These are phyloP conservation scores for Gallinago solitaria DNA, from an alignment of 2,797 vertebrate species.

Conservation along the genomic window DNA sequence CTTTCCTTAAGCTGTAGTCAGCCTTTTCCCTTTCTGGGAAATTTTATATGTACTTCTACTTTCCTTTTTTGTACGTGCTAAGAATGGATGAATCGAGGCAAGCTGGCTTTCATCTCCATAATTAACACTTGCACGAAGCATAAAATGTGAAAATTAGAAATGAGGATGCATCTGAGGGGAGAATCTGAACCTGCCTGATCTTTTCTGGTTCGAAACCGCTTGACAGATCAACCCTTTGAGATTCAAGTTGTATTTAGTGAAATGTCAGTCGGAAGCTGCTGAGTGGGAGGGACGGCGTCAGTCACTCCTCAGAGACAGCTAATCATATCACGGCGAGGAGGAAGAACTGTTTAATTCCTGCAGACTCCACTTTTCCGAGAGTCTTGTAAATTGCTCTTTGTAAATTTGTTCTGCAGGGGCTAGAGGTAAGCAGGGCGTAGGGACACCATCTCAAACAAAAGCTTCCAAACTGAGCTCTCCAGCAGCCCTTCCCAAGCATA, in stretches of 20 bases:
- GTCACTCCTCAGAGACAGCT: constrained; percentile 46
- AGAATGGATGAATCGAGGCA: constrained; percentile 35
- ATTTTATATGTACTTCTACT: constrained; percentile 1
- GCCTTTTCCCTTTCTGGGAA: constrained; percentile 15
- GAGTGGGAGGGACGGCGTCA: constrained; percentile 43
- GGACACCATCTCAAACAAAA: background rate
- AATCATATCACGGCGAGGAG: background rate
- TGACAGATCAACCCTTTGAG: constrained; percentile 53
- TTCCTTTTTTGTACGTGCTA: constrained; percentile 45
- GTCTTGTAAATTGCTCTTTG: background rate
- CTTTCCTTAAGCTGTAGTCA: background rate
- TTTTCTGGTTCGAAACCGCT: constrained; percentile 36
- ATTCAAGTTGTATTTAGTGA: constrained; percentile 42
- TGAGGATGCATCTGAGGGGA: constrained; percentile 1
- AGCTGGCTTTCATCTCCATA: constrained; percentile 67
- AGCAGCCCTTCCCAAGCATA: background rate
- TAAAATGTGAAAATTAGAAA: constrained; percentile 69
- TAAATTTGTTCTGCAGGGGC: background rate
- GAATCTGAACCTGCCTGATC: constrained; percentile 55
- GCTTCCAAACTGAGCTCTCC: background rate
- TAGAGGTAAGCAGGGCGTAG: background rate
- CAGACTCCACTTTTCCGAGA: background rate
- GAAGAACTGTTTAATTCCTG: constrained; percentile 5
- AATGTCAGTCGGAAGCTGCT: constrained; percentile 52
- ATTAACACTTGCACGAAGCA: constrained; percentile 71